phyloP scores from a whole-genome alignment of 2,888 invertebrate species.

The Ichneumoninae sp. region DNA sequence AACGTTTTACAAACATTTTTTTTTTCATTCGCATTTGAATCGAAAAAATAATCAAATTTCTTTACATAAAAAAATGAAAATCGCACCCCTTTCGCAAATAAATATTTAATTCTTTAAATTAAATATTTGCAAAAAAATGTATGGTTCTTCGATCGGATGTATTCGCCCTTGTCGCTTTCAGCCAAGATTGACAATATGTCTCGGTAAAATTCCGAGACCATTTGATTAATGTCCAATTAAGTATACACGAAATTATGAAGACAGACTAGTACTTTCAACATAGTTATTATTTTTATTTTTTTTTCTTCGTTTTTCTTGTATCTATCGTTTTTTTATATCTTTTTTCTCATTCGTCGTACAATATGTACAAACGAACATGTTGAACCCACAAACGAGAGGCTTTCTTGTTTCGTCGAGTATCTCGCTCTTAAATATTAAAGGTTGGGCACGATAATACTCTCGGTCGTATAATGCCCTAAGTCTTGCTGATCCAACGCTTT shows the following conservation, averaged over 20 bases:
- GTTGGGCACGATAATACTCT: constrained; percentile 84
- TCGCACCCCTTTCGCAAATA: not conserved
- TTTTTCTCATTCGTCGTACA: constrained; percentile 74
- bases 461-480: constrained; percentile 84
- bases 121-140: not conserved
- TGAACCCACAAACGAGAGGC: constrained; percentile 84
- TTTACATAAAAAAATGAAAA: not conserved
- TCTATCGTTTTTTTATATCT: constrained; percentile 14
- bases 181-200: constrained; percentile 12
- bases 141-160: constrained; percentile 30
- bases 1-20: not conserved
- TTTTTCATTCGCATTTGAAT: not conserved
- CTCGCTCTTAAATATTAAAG: constrained; percentile 84
- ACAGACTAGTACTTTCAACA: constrained; percentile 84
- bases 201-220: constrained; percentile 1
- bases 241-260: constrained; percentile 80
- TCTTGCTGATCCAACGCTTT: constrained; percentile 84
- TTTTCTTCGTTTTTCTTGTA: constrained; percentile 3
- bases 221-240: constrained; percentile 67
- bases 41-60: not conserved
- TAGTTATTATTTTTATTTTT: constrained; percentile 77
- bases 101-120: not conserved
- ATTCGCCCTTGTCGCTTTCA: constrained; percentile 29
- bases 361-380: constrained; percentile 79
- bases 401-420: constrained; percentile 75